Evolutionary conservation across 1,140 invertebrate species (phyloP).

Genomic region (Eciton burchellii): DNA sequence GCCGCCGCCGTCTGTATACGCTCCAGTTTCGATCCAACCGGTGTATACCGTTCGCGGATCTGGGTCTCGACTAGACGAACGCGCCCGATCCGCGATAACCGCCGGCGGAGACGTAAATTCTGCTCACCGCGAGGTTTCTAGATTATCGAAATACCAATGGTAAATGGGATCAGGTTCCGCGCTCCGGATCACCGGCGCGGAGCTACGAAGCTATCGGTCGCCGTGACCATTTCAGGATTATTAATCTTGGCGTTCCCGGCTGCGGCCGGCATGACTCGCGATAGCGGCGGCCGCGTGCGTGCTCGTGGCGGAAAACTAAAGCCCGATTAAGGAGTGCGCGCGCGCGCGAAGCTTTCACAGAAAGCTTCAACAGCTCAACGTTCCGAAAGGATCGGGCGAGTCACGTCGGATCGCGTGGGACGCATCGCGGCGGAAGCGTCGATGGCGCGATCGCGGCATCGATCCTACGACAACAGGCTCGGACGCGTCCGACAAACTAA

Average conservation of each 20-base stretch:
- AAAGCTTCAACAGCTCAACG: not conserved
- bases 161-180: conserved; percentile 68
- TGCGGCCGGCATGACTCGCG: conserved; percentile 52
- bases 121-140: conserved; percentile 67
- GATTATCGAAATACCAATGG: conserved; percentile 73
- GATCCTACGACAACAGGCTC: too few species aligned
- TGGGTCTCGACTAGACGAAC: conserved; percentile 62
- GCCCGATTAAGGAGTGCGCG: too few species aligned
- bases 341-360: not conserved
- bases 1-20: too few species aligned
- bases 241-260: conserved; percentile 64
- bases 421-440: too few species aligned
- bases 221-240: conserved; percentile 70
- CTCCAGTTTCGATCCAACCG: conserved; percentile 56
- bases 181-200: conserved; percentile 57
- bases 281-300: conserved; percentile 47
- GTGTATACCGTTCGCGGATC: conserved; percentile 62
- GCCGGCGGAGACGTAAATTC: conserved; percentile 67
- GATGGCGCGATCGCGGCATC: too few species aligned
- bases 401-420: too few species aligned
- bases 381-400: not conserved
- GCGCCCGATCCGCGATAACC: conserved; percentile 65
- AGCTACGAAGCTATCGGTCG: conserved; percentile 58
- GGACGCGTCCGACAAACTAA: too few species aligned
- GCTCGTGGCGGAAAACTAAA: conserved; percentile 57